A percentile compares a stretch with the other conserved stretches of the same genome.
These are phyloP conservation scores for Tokudaia muenninki DNA, from an alignment of 2,797 vertebrate genomes.

Conservation along the genomic window DNA sequence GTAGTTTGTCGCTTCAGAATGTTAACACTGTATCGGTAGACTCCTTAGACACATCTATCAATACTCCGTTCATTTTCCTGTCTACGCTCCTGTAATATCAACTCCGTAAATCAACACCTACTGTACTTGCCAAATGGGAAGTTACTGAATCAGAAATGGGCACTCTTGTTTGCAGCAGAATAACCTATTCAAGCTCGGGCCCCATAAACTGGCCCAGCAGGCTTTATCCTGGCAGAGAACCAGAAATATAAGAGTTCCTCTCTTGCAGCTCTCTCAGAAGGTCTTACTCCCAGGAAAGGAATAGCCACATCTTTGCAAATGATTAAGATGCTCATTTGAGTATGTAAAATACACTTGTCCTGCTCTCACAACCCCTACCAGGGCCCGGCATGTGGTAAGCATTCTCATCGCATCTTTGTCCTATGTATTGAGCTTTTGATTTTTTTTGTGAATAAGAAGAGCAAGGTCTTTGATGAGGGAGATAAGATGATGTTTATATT, in stretches of 20 bases:
- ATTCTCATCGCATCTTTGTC: not conserved
- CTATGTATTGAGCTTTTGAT: not conserved
- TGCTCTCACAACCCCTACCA: not conserved
- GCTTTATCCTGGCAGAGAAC: constrained; percentile 16
- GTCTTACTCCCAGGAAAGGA: constrained; percentile 68
- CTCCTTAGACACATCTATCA: not conserved
- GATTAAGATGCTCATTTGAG: constrained; percentile 64
- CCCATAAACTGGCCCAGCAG: constrained; percentile 26
- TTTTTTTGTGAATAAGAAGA: not conserved
- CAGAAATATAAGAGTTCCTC: not conserved
- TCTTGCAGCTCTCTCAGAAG: not conserved
- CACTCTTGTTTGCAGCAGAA: constrained; percentile 19
- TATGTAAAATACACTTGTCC: constrained; percentile 21
- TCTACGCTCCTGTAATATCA: not conserved
- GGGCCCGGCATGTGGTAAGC: not conserved
- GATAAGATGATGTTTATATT: constrained; percentile 22
- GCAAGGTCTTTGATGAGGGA: not conserved
- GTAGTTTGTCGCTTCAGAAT: not conserved
- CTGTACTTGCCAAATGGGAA: constrained; percentile 68
- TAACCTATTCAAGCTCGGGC: constrained; percentile 25
- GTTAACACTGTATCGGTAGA: not conserved
- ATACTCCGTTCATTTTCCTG: not conserved
- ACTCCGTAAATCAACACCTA: constrained; percentile 43
- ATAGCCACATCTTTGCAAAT: constrained; percentile 70
- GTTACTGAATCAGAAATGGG: constrained; percentile 42